Evolutionary conservation across 2,888 invertebrate species (phyloP), one percentile per base, ranked within the genome.

Genomic region (Tholera decimalis): DNA sequence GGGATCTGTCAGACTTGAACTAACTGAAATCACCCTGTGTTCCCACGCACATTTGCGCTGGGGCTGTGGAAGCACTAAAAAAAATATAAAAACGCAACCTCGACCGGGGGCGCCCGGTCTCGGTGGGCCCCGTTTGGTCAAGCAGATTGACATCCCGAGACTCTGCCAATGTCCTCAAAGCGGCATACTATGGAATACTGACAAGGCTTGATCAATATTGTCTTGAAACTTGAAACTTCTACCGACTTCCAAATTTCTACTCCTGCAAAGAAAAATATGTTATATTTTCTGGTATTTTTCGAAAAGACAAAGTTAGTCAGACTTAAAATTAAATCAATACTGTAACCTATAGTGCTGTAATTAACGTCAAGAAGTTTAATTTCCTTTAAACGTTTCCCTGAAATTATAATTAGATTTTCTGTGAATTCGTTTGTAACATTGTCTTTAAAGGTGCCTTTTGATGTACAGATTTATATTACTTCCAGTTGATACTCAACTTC

Each of bases 331-430:
- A 18, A 35, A n/a, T 39, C 30, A 5, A 62, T n/a, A 20, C 4
- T 20, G 30, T 43, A 28, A 24, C n/a, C n/a, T 53, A 18, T 7
- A 65, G 28, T 64, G 63, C 78, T 70, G 77, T 85, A 84, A 84
- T 78, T 84, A 76, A 81, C 67, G 64, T 67, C 66, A 73, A 73
- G 57, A 39, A 46, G 61, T 73, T 50, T 35, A 0, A 30, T 55
- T 68, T 53, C 35, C 35, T 61, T 73, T 73, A 66, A 82, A 80
- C 68, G 73, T 68, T 80, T 80, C n/a, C 62, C 64, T 70, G 73
- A 60, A 75, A 80, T 78, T 69, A 59, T 80, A 79, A 84, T 84
- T 79, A 71, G 54, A 62, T 70, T 73, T 75, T 39, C 46, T 63
- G 33, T 50, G 57, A 69, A 66, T 58, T 53, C 1, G 47, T 62